Conservation (phyloP, 1,140 invertebrate species). For the Ips nitidus region DNA sequence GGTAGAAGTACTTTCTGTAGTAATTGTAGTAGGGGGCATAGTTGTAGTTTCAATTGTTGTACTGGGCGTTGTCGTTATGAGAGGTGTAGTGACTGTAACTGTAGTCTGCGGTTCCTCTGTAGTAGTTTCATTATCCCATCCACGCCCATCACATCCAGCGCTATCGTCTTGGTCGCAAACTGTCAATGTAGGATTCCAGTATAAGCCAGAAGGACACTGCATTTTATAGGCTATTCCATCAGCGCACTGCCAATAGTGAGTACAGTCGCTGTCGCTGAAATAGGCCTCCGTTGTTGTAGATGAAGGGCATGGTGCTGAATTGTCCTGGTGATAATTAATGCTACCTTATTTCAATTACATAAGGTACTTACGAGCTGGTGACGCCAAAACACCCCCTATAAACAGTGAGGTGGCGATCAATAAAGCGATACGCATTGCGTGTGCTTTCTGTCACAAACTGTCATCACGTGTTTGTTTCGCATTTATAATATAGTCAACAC, state of each 20-base stretch:
- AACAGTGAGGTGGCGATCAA: no score
- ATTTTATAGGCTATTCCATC: background rate
- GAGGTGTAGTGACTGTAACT: background rate
- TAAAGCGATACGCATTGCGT: no score
- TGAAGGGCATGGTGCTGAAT: no score
- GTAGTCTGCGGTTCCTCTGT: background rate
- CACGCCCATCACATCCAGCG: background rate
- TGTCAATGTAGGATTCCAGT: background rate
- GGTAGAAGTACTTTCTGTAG: background rate
- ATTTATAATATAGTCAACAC: no score
- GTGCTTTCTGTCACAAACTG: no score
- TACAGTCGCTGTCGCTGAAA: background rate
- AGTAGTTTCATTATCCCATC: background rate
- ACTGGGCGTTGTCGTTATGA: background rate
- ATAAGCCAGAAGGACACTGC: background rate
- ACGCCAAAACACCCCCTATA: no score
- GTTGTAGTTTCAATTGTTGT: background rate
- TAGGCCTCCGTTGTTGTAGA: no score
- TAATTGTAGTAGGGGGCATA: background rate
- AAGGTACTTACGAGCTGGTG: no score
- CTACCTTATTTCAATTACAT: no score
- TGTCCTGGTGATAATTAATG: no score
- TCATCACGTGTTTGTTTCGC: no score
- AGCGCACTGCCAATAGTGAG: background rate
- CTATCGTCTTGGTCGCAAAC: background rate